Conservation (phyloP, 2,888 invertebrate species). For the Drosophila phalerata region DNA sequence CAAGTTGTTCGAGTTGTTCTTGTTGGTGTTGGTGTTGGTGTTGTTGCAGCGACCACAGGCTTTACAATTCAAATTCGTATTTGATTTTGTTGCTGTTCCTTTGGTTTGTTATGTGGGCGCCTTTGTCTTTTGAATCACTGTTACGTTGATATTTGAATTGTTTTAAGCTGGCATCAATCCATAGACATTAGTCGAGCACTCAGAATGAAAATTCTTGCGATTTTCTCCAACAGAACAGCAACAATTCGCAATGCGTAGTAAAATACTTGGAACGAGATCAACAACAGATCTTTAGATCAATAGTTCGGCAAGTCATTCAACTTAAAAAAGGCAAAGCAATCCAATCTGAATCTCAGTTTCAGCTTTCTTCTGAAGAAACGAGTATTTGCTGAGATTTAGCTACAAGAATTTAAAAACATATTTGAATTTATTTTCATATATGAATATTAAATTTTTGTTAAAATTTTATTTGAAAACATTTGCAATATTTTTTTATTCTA, state of each 20-base stretch:
- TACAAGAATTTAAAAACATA: not conserved
- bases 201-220: slow-evolving; percentile 11
- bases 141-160: slow-evolving; percentile 68
- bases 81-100: slow-evolving; percentile 52
- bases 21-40: slow-evolving; percentile 8
- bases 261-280: slow-evolving; percentile 23
- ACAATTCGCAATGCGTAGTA: slow-evolving; percentile 44
- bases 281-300: slow-evolving; percentile 26
- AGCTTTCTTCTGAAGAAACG: not conserved
- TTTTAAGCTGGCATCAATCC: slow-evolving; percentile 67
- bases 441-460: too few species aligned
- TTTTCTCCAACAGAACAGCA: not conserved
- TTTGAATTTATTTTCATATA: too few species aligned
- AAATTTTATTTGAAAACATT: too few species aligned
- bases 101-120: slow-evolving; percentile 43
- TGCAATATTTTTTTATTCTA: too few species aligned
- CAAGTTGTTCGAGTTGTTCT: slow-evolving; percentile 31
- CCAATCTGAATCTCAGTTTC: too few species aligned
- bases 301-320: slow-evolving; percentile 59
- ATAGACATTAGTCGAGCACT: slow-evolving; percentile 59
- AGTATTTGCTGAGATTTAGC: not conserved
- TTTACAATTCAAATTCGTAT: slow-evolving; percentile 76
- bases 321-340: slow-evolving; percentile 10
- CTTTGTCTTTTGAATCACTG: slow-evolving; percentile 46
- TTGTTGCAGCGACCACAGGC: slow-evolving; percentile 40